These are phyloP conservation scores for Callaeas wilsoni DNA, from an alignment of 2,113 vertebrate genomes.

Conservation along the genomic window DNA sequence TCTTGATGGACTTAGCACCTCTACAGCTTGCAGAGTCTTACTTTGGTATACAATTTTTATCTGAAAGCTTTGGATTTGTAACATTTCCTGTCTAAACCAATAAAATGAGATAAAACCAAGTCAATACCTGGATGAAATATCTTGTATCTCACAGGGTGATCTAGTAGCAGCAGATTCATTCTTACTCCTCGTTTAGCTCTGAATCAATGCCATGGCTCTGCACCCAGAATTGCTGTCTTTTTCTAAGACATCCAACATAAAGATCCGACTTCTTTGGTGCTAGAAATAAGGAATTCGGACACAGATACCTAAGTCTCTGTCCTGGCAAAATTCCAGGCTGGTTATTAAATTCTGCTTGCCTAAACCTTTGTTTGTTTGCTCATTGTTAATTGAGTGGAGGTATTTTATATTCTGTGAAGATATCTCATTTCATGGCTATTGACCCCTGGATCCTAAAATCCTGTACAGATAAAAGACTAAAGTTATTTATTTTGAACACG, in stretches of 20 bases:
- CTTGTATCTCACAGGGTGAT: neutral
- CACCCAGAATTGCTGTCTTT: neutral
- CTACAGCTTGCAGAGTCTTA: neutral
- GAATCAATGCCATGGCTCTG: neutral
- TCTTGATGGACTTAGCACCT: neutral
- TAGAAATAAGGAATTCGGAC: neutral
- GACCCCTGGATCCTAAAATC: neutral
- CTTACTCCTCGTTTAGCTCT: neutral
- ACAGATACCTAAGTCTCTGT: neutral
- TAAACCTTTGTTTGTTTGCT: neutral
- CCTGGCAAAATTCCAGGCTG: neutral
- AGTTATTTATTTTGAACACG: neutral
- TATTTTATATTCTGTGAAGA: neutral
- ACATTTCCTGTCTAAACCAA: neutral
- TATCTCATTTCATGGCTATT: neutral
- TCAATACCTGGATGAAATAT: neutral
- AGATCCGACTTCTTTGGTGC: neutral
- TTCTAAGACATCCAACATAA: neutral
- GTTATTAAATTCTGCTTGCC: neutral
- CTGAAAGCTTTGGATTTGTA: neutral
- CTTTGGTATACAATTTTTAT: neutral
- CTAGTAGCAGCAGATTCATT: neutral
- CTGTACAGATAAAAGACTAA: neutral
- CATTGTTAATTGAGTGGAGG: neutral
- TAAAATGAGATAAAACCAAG: neutral